Evolutionary conservation across 2,797 vertebrate species (phyloP).

Genomic region (Astyanax mexicanus): DNA sequence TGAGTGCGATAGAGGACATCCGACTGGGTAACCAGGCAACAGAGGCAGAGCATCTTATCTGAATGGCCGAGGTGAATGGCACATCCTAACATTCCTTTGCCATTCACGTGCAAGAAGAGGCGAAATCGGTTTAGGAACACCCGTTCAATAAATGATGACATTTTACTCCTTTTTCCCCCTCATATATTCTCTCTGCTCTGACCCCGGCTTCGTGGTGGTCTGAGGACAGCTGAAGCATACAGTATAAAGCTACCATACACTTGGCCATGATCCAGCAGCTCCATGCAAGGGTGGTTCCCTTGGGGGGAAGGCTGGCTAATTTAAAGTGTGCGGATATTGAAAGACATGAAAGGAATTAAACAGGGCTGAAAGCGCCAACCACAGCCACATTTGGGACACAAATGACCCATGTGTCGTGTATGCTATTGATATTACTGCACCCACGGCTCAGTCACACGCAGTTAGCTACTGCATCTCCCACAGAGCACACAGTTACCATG

Average conservation of each 20-base stretch:
- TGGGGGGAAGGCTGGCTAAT: conserved; percentile 62
- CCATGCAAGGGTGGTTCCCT: conserved; percentile 63
- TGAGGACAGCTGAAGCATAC: conserved; percentile 55
- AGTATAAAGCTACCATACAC: conserved; percentile 56
- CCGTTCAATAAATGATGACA: neutral
- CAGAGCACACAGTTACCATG: neutral
- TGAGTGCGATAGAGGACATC: conserved; percentile 48
- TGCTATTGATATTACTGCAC: conserved; percentile 54
- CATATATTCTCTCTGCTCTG: neutral
- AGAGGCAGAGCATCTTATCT: conserved; percentile 36
- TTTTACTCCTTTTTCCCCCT: neutral
- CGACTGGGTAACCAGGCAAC: conserved; percentile 19
- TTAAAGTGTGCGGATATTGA: conserved; percentile 71
- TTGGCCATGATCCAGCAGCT: conserved; percentile 70
- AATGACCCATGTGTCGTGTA: conserved; percentile 54
- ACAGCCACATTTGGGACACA: conserved; percentile 55
- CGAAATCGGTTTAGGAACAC: neutral
- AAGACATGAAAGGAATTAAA: conserved; percentile 69
- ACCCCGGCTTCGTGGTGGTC: conserved; percentile 50
- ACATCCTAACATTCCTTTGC: conserved; percentile 69
- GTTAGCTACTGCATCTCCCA: neutral
- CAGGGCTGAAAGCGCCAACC: conserved; percentile 60
- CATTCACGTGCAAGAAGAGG: conserved; percentile 59
- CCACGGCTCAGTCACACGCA: neutral
- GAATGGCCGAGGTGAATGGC: conserved; percentile 66